phyloP scores from a whole-genome alignment of 2,888 invertebrate species.

The Asteroscopus sphinx region DNA sequence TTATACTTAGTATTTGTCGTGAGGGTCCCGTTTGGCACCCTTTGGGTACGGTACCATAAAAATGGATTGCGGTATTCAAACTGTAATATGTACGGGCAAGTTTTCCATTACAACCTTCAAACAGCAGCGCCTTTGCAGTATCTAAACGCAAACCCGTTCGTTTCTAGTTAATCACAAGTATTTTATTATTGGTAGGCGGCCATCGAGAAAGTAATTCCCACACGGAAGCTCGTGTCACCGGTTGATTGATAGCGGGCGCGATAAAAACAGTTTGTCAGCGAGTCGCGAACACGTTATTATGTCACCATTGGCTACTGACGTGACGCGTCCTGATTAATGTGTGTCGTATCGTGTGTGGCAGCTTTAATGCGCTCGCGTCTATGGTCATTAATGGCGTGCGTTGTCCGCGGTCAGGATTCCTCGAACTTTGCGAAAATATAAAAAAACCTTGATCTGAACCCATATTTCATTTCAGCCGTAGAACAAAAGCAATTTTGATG shows the following conservation, averaged over 20 bases:
- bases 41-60: no score
- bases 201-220: constrained; percentile 76
- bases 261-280: constrained; percentile 83
- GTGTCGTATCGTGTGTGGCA: constrained; percentile 68
- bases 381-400: constrained; percentile 68
- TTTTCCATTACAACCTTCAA: constrained; percentile 35
- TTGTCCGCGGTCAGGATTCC: constrained; percentile 73
- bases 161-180: constrained; percentile 49
- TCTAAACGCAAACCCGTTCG: constrained; percentile 39
- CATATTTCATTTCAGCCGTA: no score
- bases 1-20: no score
- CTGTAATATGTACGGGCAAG: constrained; percentile 5
- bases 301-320: constrained; percentile 76
- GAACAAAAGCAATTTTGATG: no score
- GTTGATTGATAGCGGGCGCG: constrained; percentile 81
- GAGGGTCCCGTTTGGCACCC: no score
- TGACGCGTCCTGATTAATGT: constrained; percentile 83
- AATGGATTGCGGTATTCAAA: constrained; percentile 17
- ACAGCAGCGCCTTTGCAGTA: constrained; percentile 22
- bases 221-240: constrained; percentile 80
- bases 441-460: not conserved
- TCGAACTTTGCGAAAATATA: constrained; percentile 16
- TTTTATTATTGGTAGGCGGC: constrained; percentile 56
- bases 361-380: constrained; percentile 72
- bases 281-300: constrained; percentile 81